Percentiles rank a stretch among this genome's conserved stretches.
phyloP scores from a whole-genome alignment of 2,888 invertebrate genomes.

The Eugnorisma glareosa region DNA sequence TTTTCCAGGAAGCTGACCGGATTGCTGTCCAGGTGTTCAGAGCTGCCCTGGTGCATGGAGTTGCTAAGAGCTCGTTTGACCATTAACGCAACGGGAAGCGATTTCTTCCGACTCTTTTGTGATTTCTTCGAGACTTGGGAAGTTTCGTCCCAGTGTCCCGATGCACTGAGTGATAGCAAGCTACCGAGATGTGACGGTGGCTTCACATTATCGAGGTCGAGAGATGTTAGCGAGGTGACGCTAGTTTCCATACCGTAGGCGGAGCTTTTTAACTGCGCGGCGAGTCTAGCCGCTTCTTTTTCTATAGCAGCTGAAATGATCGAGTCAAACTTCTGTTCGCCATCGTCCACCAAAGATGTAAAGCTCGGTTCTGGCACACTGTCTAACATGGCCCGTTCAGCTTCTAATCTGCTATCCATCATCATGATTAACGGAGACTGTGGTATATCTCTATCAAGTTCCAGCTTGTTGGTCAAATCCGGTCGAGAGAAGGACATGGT shows the following conservation, averaged over 20 bases:
- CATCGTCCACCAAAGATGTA: slow-evolving; percentile 86
- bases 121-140: slow-evolving; percentile 79
- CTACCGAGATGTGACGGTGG: slow-evolving; percentile 95
- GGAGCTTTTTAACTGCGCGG: slow-evolving; percentile 82
- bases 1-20: slow-evolving; percentile 93
- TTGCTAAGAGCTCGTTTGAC: slow-evolving; percentile 93
- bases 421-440: slow-evolving; percentile 66
- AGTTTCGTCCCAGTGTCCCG: slow-evolving; percentile 89
- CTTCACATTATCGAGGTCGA: slow-evolving; percentile 94
- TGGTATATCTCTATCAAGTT: slow-evolving; percentile 76
- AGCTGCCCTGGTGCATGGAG: slow-evolving; percentile 88
- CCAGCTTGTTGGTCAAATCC: slow-evolving; percentile 83
- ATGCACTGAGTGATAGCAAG: slow-evolving; percentile 89
- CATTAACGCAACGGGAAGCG: slow-evolving; percentile 93
- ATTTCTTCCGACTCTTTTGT: slow-evolving; percentile 91
- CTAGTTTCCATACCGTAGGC: slow-evolving; percentile 90
- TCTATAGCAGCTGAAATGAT: slow-evolving; percentile 94
- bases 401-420: slow-evolving; percentile 61
- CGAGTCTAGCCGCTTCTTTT: slow-evolving; percentile 93
- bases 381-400: slow-evolving; percentile 73
- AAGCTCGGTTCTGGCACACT: slow-evolving; percentile 81
- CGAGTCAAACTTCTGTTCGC: slow-evolving; percentile 89
- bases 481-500: slow-evolving; percentile 78
- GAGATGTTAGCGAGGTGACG: slow-evolving; percentile 90
- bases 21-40: slow-evolving; percentile 92